Base-by-base conservation (phyloP, 2,113 vertebrate species). In the Connochaetes taurinus region DNA sequence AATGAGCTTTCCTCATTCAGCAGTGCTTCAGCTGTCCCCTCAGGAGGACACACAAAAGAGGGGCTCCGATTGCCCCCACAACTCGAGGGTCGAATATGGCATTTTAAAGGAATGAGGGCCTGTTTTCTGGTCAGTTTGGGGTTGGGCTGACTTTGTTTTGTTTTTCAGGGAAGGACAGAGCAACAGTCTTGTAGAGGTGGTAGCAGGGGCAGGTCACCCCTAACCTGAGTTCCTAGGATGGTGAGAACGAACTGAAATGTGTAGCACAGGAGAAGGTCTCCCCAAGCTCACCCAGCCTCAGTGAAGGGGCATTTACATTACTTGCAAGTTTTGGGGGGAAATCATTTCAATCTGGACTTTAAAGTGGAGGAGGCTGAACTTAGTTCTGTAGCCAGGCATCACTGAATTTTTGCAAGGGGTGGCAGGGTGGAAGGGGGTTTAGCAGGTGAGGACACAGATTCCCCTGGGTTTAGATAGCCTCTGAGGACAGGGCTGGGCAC, bases 1-100 rank as follows among this genome's bases (percentile, higher is more conserved):
- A 12, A 9, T 2, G 7, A 2, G 36, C 7, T 11, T 2, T 40
- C 31, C 47, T 16, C 13, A 0, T 9, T 23, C 1, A 7, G n/a
- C 7, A 3, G 27, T 3, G 31, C n/a, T 4, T 64, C 15, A 3
- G 2, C 52, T 76, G 6, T 76, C 64, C 67, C 29, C 29, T 33
- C 5, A 15, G 47, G 33, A 17, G 17, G 15, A 21, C 40, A 43
- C 4, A 14, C 12, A 36, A n/a, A 43, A 31, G 5, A 7, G 4
- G 2, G 36, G 6, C 14, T 67, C 40, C 21, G 40, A 1, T 13
- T 8, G 6, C 0, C 17, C 19, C 9, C 29, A 5, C 6, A 14
- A 0, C 13, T 15, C 1, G 43, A 29, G 23, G 11, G 13, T 43
- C 40, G 6, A 11, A 0, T 13, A 0, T 36, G 40, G 60, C 53